Evolutionary conservation across 2,797 vertebrate species (phyloP).

Genomic region (Neosilurus hyrtlii): DNA sequence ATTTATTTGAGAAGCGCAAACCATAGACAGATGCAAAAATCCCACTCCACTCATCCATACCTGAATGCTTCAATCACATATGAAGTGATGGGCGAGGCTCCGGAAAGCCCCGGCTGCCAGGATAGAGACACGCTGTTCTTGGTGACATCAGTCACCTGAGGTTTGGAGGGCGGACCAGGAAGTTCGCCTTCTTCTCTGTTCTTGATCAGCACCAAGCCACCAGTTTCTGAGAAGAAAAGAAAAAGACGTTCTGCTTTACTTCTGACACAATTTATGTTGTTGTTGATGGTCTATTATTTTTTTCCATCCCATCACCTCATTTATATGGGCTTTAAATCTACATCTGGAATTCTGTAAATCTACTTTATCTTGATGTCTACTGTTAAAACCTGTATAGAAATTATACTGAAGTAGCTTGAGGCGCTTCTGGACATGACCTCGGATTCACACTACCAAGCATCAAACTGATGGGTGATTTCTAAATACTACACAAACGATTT

Average conservation of each 20-base stretch:
- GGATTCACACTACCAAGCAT: neutral
- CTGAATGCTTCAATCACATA: conserved; percentile 98
- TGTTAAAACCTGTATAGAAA: neutral
- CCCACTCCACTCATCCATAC: conserved; percentile 64
- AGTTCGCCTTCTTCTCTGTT: conserved; percentile 87
- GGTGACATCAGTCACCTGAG: conserved; percentile 96
- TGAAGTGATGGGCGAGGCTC: conserved; percentile 82
- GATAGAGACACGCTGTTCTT: conserved; percentile 97
- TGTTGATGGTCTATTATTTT: neutral
- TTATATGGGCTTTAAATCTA: neutral
- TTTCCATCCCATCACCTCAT: neutral
- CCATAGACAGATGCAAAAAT: neutral
- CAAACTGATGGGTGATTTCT: neutral
- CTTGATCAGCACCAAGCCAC: conserved; percentile 79
- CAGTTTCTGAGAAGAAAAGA: conserved; percentile 73
- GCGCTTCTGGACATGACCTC: neutral
- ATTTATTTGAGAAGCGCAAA: neutral
- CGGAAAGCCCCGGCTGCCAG: conserved; percentile 87
- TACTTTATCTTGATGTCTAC: neutral
- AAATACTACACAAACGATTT: neutral
- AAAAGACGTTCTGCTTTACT: neutral
- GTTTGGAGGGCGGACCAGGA: conserved; percentile 93
- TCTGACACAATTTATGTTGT: neutral
- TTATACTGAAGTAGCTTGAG: neutral
- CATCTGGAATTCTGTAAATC: neutral